Conservation (phyloP, 1,140 invertebrate species). For the Cataglyphis hispanica region DNA sequence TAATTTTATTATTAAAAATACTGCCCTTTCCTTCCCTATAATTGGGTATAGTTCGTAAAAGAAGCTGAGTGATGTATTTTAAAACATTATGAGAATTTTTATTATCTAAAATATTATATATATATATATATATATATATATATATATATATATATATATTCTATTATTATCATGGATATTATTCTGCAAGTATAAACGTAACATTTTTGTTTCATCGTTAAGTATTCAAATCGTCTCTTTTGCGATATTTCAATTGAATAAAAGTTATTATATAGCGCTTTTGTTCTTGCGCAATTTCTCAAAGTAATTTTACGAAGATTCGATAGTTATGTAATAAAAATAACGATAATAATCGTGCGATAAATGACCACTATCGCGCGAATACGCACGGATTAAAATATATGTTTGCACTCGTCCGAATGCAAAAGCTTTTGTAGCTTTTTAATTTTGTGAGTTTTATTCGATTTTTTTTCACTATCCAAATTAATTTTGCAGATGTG, state of each 20-base stretch:
- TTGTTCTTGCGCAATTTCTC: conserved; percentile 29
- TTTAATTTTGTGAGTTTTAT: not conserved
- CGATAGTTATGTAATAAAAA: conserved; percentile 10
- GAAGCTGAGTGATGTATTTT: too few species aligned
- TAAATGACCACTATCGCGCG: not conserved
- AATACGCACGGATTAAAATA: conserved; percentile 32
- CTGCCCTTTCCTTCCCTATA: too few species aligned
- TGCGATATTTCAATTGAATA: not conserved
- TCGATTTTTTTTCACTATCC: not conserved
- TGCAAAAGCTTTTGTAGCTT: not conserved
- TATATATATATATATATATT: not conserved
- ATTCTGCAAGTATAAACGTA: not conserved
- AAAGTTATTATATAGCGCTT: conserved; percentile 24
- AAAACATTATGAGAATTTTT: too few species aligned
- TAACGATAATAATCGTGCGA: conserved; percentile 23
- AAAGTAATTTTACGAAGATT: conserved; percentile 8
- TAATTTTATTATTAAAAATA: too few species aligned
- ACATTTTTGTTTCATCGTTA: not conserved
- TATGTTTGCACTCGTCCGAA: not conserved
- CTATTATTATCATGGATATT: not conserved
- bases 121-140: too few species aligned
- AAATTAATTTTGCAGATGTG: conserved; percentile 19
- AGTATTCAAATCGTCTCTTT: conserved; percentile 8
- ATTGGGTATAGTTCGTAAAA: too few species aligned
- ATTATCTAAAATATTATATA: too few species aligned